Evolutionary conservation across 2,113 vertebrate species (phyloP), one percentile per base, ranked within the genome.

Genomic region (Pluvianellus socialis): DNA sequence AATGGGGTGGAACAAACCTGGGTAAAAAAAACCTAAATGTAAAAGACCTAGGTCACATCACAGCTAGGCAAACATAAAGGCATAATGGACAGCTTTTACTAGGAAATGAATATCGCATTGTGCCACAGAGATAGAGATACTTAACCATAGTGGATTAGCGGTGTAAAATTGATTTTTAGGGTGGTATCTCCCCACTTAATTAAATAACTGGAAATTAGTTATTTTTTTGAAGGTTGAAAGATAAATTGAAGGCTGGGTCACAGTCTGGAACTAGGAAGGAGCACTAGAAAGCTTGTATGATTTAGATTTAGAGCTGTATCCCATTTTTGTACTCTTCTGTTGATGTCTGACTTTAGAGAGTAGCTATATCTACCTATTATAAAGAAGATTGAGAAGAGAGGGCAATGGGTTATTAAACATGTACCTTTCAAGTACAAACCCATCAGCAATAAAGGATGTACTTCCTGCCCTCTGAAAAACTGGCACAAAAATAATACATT

Each of bases 1-100:
- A 96, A 92, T 96, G 83, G 71, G 6, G 38, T 94, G 86, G 94
- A 97, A 97, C 88, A 66, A 95, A 93, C 86, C 32, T 72, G 63
- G 19, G 32, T 45, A 67, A 71, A 81, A 92, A 91, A 85, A 79
- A 40, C 22, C 14, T 38, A 38, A 70, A 62, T 22, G 49, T 70
- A 42, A 38, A 91, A 92, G 42, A 92, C 83, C 50, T 72, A 52
- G 87, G 89, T 94, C 95, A 86, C 8, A 1, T 63, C 92, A 62
- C 58, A 90, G 45, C 66, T 85, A 72, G 67, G 50, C 77, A 88
- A 59, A 90, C 67, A 58, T 38, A 65, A 79, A 79, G 50, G 38
- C 71, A 87, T 66, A 87, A 22, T 40, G 45, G 75, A 72, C 61
- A 94, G 24, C 68, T 77, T 92, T 84, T 77, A 63, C 71, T 56